Conservation (phyloP, 2,888 invertebrate genomes). For the Ischnura elegans region DNA sequence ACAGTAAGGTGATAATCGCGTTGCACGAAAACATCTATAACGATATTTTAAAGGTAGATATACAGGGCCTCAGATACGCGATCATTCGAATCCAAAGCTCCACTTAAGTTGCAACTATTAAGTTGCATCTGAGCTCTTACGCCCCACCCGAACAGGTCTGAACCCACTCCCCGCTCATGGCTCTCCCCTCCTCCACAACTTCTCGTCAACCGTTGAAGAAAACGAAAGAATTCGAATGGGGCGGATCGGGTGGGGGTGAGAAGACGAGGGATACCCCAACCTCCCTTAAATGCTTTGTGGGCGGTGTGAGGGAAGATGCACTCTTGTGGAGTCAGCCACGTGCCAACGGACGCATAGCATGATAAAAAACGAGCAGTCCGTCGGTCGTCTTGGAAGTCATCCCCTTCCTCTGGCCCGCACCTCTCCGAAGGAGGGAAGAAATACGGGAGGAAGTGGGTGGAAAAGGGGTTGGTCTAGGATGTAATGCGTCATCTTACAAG, state of each 20-base stretch:
- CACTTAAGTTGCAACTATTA: too few relatives aligned
- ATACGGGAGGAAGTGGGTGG: not conserved
- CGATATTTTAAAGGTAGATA: too few relatives aligned
- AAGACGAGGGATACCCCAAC: not conserved
- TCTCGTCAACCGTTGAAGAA: not conserved
- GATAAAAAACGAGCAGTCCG: not conserved
- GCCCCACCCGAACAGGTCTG: too few relatives aligned
- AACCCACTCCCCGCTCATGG: too few relatives aligned
- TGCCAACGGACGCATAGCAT: not conserved
- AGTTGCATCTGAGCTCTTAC: too few relatives aligned
- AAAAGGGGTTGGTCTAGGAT: not conserved
- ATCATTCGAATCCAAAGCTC: too few relatives aligned
- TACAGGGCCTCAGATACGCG: too few relatives aligned
- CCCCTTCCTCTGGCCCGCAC: not conserved
- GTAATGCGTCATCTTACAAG: not conserved
- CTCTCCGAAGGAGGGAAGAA: not conserved
- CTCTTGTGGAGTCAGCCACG: not conserved
- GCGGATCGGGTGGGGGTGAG: not conserved
- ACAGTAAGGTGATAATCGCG: too few relatives aligned
- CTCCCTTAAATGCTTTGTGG: not conserved
- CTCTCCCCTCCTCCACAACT: not conserved
- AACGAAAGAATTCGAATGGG: not conserved
- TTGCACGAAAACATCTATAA: too few relatives aligned
- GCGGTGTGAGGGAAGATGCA: conserved; percentile 24
- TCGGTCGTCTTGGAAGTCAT: not conserved